Evolutionary conservation across 2,113 vertebrate genomes (phyloP).

Genomic region (Hydropotes inermis): DNA sequence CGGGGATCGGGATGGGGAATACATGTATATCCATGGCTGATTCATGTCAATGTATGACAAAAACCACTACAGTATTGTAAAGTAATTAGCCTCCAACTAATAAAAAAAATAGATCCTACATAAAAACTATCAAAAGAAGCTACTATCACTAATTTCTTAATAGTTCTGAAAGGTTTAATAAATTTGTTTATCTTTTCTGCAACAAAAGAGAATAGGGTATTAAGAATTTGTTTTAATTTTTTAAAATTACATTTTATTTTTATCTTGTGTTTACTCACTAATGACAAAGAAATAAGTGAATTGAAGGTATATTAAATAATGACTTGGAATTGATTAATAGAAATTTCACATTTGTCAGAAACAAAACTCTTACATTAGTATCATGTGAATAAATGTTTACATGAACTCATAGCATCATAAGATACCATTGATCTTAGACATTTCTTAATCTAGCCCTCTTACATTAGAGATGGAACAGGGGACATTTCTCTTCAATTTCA

Average conservation of each 20-base stretch:
- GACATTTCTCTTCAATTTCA: background rate
- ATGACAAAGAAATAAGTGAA: constrained; percentile 5
- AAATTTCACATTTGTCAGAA: constrained; percentile 43
- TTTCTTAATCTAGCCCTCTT: background rate
- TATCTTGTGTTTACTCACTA: background rate
- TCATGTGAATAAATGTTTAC: constrained; percentile 1
- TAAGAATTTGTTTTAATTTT: constrained; percentile 28
- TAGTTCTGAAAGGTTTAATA: background rate
- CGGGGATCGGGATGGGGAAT: no score
- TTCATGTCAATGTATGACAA: no score
- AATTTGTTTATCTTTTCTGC: constrained; percentile 27
- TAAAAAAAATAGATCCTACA: background rate
- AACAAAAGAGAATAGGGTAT: background rate
- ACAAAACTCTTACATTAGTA: background rate
- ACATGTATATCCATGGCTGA: no score
- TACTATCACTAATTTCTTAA: background rate
- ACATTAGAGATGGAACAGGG: background rate
- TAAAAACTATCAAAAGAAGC: constrained; percentile 30
- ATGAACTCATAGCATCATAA: background rate
- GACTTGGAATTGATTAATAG: background rate
- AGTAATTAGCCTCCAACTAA: no score
- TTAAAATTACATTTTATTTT: constrained; percentile 1
- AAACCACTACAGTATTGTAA: no score
- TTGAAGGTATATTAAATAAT: constrained; percentile 21
- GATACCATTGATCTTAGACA: background rate